Conservation (phyloP, 2,113 vertebrate species). For the Corythoichthys intestinalis region DNA sequence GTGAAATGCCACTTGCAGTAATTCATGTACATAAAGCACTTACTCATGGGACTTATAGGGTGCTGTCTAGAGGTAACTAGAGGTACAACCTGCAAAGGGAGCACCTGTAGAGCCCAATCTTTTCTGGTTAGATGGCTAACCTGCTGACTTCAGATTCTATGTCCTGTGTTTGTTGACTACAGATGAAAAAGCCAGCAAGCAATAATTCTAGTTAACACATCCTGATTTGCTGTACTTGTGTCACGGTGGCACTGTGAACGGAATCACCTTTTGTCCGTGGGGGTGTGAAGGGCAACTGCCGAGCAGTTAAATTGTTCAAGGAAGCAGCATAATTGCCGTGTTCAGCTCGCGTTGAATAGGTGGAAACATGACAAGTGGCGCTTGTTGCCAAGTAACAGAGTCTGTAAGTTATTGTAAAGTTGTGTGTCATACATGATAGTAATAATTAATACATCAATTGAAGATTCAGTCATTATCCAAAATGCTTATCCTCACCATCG, state of each 20-base stretch:
- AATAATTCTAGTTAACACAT: constrained; percentile 17
- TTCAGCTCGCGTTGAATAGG: constrained; percentile 47
- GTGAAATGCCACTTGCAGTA: neutral
- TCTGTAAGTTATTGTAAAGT: constrained; percentile 18
- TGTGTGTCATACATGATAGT: neutral
- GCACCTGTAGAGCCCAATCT: neutral
- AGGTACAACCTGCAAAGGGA: neutral
- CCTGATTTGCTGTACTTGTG: neutral
- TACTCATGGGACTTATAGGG: too few relatives aligned
- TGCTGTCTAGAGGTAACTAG: neutral
- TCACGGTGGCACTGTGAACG: constrained; percentile 8
- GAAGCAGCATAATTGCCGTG: constrained; percentile 37
- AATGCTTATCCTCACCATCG: too few relatives aligned
- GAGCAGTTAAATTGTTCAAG: constrained; percentile 35
- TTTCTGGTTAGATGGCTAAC: neutral
- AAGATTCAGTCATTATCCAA: too few relatives aligned
- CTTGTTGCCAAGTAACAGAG: constrained; percentile 63
- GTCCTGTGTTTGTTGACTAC: constrained; percentile 36
- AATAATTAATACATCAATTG: neutral
- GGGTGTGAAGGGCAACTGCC: constrained; percentile 8
- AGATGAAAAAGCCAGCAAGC: constrained; percentile 1
- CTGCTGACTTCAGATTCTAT: constrained; percentile 23
- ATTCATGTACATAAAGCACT: neutral
- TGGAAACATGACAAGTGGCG: constrained; percentile 37
- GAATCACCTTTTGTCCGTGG: constrained; percentile 14